phyloP scores from a whole-genome alignment of 2,113 vertebrate genomes.

The Vulpes ferrilata region DNA sequence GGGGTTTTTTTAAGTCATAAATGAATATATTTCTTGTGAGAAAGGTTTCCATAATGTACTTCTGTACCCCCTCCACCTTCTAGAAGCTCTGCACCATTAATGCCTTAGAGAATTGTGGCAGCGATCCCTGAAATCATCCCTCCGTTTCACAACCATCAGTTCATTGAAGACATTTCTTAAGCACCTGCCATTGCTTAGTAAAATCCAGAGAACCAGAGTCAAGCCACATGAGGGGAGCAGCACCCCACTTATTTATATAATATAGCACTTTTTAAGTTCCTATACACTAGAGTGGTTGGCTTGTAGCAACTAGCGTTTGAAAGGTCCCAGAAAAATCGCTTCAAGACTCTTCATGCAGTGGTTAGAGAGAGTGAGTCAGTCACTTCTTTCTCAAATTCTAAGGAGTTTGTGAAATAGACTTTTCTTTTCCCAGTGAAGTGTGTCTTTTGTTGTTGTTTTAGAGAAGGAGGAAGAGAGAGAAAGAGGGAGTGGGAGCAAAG shows the following conservation, averaged over 20 bases:
- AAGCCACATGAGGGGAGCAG: not conserved
- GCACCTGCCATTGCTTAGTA: not conserved
- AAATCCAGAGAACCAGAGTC: not conserved
- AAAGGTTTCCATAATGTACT: not conserved
- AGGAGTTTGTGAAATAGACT: not conserved
- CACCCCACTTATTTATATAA: not conserved
- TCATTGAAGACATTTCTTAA: not conserved
- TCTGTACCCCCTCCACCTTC: not conserved
- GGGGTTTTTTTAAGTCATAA: not conserved
- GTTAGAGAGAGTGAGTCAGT: not conserved
- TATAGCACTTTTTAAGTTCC: not conserved
- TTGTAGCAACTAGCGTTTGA: not conserved
- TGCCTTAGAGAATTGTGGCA: not conserved
- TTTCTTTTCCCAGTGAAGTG: not conserved
- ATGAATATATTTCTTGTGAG: not conserved
- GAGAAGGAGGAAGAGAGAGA: no score
- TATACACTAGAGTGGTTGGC: not conserved
- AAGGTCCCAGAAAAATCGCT: conserved; percentile 33
- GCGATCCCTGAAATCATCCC: not conserved
- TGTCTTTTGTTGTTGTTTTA: not conserved
- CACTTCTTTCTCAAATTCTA: conserved; percentile 1
- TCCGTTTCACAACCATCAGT: not conserved
- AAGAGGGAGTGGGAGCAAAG: not conserved
- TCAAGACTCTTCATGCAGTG: not conserved
- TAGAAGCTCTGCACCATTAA: not conserved